A percentile compares a stretch with the other conserved stretches of the same genome.
Conservation (phyloP, 1,140 invertebrate genomes). For the Ceratina australensis region DNA sequence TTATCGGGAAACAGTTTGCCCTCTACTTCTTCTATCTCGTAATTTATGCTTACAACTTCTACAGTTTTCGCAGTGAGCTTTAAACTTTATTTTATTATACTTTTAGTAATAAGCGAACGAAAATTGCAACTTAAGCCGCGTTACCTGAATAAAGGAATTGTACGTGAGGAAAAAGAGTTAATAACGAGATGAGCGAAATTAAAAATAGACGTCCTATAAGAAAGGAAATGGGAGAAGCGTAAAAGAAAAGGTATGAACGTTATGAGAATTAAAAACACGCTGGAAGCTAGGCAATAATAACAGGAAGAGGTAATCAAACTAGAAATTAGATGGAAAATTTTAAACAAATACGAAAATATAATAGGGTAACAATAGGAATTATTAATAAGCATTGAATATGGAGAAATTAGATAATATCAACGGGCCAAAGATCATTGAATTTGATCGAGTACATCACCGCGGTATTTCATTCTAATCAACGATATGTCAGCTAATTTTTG, state of each 20-base stretch:
- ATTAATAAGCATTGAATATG: neutral
- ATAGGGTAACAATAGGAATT: neutral
- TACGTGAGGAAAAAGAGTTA: neutral
- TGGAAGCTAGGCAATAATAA: neutral
- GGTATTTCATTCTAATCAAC: too few relatives aligned
- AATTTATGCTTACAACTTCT: too few relatives aligned
- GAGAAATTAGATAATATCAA: too few relatives aligned
- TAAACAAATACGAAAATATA: neutral
- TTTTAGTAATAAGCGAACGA: too few relatives aligned
- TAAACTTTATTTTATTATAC: too few relatives aligned
- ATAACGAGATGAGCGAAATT: neutral
- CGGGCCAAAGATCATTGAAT: too few relatives aligned
- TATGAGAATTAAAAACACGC: neutral
- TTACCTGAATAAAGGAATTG: neutral
- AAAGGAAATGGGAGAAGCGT: neutral
- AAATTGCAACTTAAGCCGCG: neutral
- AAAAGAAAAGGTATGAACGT: neutral
- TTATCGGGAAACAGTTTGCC: neutral
- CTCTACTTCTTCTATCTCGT: too few relatives aligned
- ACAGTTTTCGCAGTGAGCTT: too few relatives aligned
- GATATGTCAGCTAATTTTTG: too few relatives aligned
- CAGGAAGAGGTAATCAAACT: neutral
- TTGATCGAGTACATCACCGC: too few relatives aligned
- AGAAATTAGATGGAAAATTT: neutral
- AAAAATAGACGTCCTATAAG: neutral